These are phyloP conservation scores for Listrodromus nycthemerus DNA, from an alignment of 2,888 invertebrate species.

Conservation along the genomic window DNA sequence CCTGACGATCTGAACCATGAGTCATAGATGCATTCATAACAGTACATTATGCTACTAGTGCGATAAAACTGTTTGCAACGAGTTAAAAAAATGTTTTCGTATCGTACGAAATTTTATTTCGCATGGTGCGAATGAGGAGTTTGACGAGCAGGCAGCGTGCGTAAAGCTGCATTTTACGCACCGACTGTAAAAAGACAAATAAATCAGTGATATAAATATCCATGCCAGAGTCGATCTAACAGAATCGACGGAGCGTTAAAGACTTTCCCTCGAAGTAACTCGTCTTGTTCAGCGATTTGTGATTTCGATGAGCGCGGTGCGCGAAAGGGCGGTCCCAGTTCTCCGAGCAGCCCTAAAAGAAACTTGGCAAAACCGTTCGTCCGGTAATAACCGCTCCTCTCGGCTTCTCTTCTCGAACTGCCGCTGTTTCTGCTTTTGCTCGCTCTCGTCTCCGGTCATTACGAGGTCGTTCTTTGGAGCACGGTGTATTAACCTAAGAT, in stretches of 20 bases:
- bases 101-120: too few relatives aligned
- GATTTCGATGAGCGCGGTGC: not conserved
- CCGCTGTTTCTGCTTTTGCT: slow-evolving; percentile 32
- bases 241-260: not conserved
- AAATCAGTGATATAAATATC: not conserved
- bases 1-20: not conserved
- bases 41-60: too few relatives aligned
- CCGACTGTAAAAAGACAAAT: too few relatives aligned
- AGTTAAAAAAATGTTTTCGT: too few relatives aligned
- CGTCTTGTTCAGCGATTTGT: not conserved
- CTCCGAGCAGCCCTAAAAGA: slow-evolving; percentile 50
- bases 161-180: too few relatives aligned
- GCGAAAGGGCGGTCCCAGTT: not conserved
- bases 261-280: slow-evolving; percentile 3
- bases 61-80: too few relatives aligned
- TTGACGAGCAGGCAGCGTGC: too few relatives aligned
- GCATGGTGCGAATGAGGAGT: too few relatives aligned
- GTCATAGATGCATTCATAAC: not conserved
- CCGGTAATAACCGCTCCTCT: slow-evolving; percentile 72
- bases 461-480: slow-evolving; percentile 67
- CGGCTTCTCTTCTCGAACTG: slow-evolving; percentile 1
- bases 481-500: slow-evolving; percentile 76
- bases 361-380: slow-evolving; percentile 71
- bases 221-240: not conserved
- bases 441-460: slow-evolving; percentile 68